A percentile compares a stretch with the other conserved stretches of the same genome.
These are phyloP conservation scores for Lophotriccus pileatus DNA, from an alignment of 2,797 vertebrate genomes.

Conservation along the genomic window DNA sequence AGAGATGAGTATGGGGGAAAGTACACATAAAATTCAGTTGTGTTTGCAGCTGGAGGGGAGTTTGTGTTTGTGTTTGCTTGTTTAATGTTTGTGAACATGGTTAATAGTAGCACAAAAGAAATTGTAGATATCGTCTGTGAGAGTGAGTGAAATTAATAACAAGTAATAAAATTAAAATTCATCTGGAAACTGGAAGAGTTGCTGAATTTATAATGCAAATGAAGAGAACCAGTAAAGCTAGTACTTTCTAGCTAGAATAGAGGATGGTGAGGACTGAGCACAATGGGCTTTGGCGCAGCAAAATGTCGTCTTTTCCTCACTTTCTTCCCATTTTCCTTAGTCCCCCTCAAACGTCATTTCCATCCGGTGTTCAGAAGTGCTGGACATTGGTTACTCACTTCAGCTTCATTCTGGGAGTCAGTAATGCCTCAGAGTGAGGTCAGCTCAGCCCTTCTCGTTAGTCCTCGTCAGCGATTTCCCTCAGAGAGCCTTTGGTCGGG, in stretches of 20 bases:
- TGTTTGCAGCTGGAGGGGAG: not conserved
- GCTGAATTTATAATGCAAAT: not conserved
- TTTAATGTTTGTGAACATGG: not conserved
- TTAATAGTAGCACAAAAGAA: not conserved
- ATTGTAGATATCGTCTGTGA: not conserved
- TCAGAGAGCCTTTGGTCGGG: not conserved
- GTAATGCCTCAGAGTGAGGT: not conserved
- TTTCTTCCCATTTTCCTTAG: not conserved
- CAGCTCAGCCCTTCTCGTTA: not conserved
- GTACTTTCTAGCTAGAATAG: not conserved
- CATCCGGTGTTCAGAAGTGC: not conserved
- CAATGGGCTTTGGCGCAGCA: not conserved
- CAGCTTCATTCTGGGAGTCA: not conserved
- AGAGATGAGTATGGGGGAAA: not conserved
- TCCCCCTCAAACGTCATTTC: not conserved
- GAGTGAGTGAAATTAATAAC: not conserved
- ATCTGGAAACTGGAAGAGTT: not conserved
- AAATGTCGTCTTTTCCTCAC: accelerated
- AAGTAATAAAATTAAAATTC: not conserved
- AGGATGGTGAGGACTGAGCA: not conserved
- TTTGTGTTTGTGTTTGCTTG: not conserved
- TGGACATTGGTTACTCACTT: not conserved
- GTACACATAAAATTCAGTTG: not conserved
- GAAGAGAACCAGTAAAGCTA: not conserved
- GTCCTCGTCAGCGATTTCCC: accelerated